These are phyloP conservation scores for honey bee (Apis mellifera) DNA, from an alignment of 1,140 invertebrate genomes.

Conservation along the genomic window Amel_HAv3.1 CM009931.2:23374501-23375000, in stretches of 20 bases:
- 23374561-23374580: constrained; percentile 88
- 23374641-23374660: constrained; percentile 81
- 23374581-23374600: constrained; percentile 86
- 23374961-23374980: constrained; percentile 73
- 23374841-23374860: constrained; percentile 87
- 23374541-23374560: constrained; percentile 85
- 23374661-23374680: constrained; percentile 62
- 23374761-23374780: constrained; percentile 84
- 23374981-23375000: constrained; percentile 74
- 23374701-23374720: constrained; percentile 29
- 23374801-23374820: constrained; percentile 75
- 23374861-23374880: constrained; percentile 87
- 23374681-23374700: constrained; percentile 37
- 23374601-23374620: constrained; percentile 86
- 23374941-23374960: constrained; percentile 86
- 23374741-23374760: constrained; percentile 86
- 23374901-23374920: constrained; percentile 89
- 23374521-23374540: constrained; percentile 82
- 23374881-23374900: constrained; percentile 84
- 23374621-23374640: constrained; percentile 83
- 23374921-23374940: constrained; percentile 87
- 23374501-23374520: constrained; percentile 74
- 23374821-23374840: constrained; percentile 82
- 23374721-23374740: constrained; percentile 75
- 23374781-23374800: constrained; percentile 70